Base-by-base conservation (phyloP, 2,888 invertebrate species). In the Gryllus longicercus region DNA sequence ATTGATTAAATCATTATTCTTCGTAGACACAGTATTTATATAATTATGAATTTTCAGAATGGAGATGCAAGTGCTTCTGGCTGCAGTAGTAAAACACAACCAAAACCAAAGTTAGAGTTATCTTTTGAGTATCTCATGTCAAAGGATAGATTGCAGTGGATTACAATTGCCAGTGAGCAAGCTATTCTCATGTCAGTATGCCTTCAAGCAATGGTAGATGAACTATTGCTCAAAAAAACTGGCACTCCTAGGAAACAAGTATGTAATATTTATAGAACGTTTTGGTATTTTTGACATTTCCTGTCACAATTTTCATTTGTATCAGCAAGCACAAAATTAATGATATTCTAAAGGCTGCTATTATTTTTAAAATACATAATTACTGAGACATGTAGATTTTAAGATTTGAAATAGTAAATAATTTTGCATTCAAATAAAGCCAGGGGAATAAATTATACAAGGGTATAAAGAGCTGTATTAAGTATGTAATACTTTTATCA, bases 101-200 rank as follows among this genome's bases (percentile, higher is more conserved):
- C 51, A 21, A 76, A 84, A 80, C 89, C 90, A 83, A 90, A 90
- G 85, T 89, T 95, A 83, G 97, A 98, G 87, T 88, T 98, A 80
- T 96, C 97, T 0, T 98, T 98, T 87, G 98, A 98, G 88, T 98
- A 98, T 89, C 91, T 98, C 81, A 92, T 98, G 89, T 93, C 94
- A 50, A 96, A 94, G 88, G 96, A 98, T 86, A 94, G 94, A 83
- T 89, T 99, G 82, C 94, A 96, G 85, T 98, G 98, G 98, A 93
- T 99, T 82, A 96, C 96, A 38, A 91, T 99, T 84, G 91, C 92
- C 80, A 97, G 96, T 84, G 93, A 95, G 83, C 95, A 96, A 88
- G 96, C 98, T 1, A 97, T 98, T 86, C 91, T 99, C 82, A 96
- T 99, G 91, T 98, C 98, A 51, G 94, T 97, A 80, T 97, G 97